A percentile compares a stretch with the other conserved stretches of the same genome.
Evolutionary conservation across 2,888 invertebrate species (phyloP).

Genomic region (Erpobdella octoculata): DNA sequence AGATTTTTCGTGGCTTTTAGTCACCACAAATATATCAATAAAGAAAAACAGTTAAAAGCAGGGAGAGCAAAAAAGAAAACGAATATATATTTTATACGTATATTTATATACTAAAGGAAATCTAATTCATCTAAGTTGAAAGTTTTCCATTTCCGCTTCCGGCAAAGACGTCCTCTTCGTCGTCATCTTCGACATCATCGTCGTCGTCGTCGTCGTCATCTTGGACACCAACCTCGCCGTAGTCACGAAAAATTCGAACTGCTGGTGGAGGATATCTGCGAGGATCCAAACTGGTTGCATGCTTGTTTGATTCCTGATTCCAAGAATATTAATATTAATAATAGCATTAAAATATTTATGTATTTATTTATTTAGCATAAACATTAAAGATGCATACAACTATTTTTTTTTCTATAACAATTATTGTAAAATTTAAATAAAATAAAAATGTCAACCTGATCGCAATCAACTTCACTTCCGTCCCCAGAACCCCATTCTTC

Average conservation of each 20-base stretch:
- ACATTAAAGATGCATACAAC: no score
- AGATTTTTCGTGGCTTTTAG: no score
- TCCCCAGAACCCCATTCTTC: conserved; percentile 27
- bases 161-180: conserved; percentile 10
- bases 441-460: conserved; percentile 14
- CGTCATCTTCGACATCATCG: conserved; percentile 19
- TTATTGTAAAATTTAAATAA: not conserved
- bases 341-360: not conserved
- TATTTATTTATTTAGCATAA: no score
- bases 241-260: conserved; percentile 2
- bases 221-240: not conserved
- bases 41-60: no score
- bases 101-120: no score
- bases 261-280: not conserved
- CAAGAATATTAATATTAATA: not conserved
- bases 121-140: no score
- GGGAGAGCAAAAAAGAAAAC: no score
- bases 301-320: not conserved
- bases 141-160: conserved; percentile 4
- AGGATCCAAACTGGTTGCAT: not conserved
- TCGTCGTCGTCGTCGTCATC: not conserved
- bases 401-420: conserved; percentile 4
- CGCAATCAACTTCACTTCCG: conserved; percentile 30
- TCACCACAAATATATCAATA: no score
- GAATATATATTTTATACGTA: no score